Percentiles rank a stretch among this genome's conserved stretches.
These are phyloP conservation scores for Dinocampus coccinellae DNA, from an alignment of 2,888 invertebrate species.

Conservation along the genomic window DNA sequence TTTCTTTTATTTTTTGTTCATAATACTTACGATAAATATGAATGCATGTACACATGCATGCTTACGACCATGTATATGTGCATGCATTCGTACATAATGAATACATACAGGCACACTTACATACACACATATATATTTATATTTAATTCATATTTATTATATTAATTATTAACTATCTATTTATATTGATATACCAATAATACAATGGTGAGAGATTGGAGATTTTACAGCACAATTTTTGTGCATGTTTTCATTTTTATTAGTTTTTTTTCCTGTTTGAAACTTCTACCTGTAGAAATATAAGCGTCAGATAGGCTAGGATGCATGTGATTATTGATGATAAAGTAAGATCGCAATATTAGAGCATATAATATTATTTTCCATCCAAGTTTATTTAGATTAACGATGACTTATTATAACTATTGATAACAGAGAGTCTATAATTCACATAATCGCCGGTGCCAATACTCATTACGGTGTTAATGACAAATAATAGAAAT, in stretches of 20 bases:
- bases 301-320: no score
- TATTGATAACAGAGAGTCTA: constrained; percentile 25
- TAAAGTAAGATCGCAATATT: constrained; percentile 17
- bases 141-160: neutral
- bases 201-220: constrained; percentile 49
- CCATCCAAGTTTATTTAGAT: constrained; percentile 15
- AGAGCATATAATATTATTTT: neutral
- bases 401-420: no score
- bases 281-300: neutral
- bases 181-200: constrained; percentile 47
- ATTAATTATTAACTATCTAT: constrained; percentile 42
- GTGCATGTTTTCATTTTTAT: neutral
- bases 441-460: constrained; percentile 45
- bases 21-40: neutral
- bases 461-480: constrained; percentile 37
- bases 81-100: no score
- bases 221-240: constrained; percentile 52
- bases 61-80: no score
- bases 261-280: neutral
- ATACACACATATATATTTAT: neutral
- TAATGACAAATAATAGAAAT: constrained; percentile 15
- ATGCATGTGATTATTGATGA: no score
- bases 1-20: neutral
- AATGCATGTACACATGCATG: neutral
- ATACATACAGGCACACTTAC: neutral